Percentiles rank a stretch among this genome's conserved stretches.
These are phyloP conservation scores for Desmophyllum pertusum DNA, from an alignment of 92 coral and sea anemone species.

Conservation along the genomic window DNA sequence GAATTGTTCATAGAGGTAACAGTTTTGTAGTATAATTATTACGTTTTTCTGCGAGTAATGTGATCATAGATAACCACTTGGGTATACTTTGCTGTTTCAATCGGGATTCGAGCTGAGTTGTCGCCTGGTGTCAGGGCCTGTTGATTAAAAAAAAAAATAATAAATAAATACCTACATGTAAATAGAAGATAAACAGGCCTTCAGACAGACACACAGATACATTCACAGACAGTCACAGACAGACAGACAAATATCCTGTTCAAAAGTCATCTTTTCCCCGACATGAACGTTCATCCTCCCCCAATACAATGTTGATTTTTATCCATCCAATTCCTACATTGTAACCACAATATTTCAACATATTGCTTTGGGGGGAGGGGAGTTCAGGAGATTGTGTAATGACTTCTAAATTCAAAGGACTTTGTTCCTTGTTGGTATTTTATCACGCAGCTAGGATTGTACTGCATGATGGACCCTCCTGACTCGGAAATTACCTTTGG, in stretches of 20 bases:
- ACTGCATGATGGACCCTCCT: too few relatives aligned
- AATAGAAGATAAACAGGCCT: background rate
- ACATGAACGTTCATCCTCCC: too few relatives aligned
- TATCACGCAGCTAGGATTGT: too few relatives aligned
- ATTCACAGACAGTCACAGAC: background rate
- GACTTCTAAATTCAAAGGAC: too few relatives aligned
- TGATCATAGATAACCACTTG: conserved; percentile 98
- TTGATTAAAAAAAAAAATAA: background rate
- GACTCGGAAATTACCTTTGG: conserved; percentile 84
- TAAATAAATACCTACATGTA: background rate
- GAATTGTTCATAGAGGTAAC: background rate
- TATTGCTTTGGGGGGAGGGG: too few relatives aligned
- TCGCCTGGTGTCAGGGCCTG: conserved; percentile 96
- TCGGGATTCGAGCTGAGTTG: conserved; percentile 89
- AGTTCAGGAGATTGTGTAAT: too few relatives aligned
- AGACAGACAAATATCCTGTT: background rate
- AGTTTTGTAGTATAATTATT: background rate
- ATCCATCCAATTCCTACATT: too few relatives aligned
- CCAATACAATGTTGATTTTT: too few relatives aligned
- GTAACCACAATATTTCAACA: too few relatives aligned
- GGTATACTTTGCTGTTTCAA: conserved; percentile 84
- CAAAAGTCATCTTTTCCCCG: background rate
- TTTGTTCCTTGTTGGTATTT: too few relatives aligned
- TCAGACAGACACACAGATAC: background rate
- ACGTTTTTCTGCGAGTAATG: conserved; percentile 95